Base-by-base conservation (phyloP, 2,888 invertebrate species). In the Tineola bisselliella region DNA sequence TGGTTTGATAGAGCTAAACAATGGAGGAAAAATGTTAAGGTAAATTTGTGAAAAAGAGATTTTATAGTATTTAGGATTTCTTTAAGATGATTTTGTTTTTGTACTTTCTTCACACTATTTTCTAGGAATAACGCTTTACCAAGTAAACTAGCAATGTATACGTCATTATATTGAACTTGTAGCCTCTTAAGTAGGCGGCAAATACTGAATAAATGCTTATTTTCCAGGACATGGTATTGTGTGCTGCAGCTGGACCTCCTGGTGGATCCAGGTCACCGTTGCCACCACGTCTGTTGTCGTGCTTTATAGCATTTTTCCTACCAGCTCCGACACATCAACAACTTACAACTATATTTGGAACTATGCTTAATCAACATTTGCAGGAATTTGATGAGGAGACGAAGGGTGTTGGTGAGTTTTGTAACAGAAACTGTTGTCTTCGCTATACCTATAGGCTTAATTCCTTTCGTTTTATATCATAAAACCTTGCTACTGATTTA, bases 1-100 rank as follows among this genome's bases (percentile, higher is more conserved):
- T 96, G 96, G 96, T 96, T 93, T 74, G 93, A 96, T 74, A 84
- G 96, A 1, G 81, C 82, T 63, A 95, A 93, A 72, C 95, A 95
- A 79, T 90, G 90, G 71, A 87, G 91, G 69, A 94, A 91, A 73
- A 91, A 92, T 68, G 90, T 96, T 61, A 91, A 91, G 88, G 92
- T 92, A 64, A 57, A n/a, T n/a, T n/a, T n/a, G n/a, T n/a, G n/a
- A n/a, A n/a, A n/a, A n/a, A n/a, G n/a, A n/a, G n/a, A n/a, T n/a
- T n/a, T n/a, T n/a, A n/a, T n/a, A n/a, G n/a, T n/a, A n/a, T n/a
- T n/a, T n/a, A n/a, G n/a, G n/a, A n/a, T n/a, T n/a, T n/a, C n/a
- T n/a, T n/a, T n/a, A n/a, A n/a, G n/a, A n/a, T n/a, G n/a, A n/a
- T n/a, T n/a, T n/a, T n/a, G n/a, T n/a, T n/a, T n/a, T n/a, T n/a